Evolutionary conservation across 2,888 invertebrate genomes (phyloP), one percentile per base, ranked within the genome.

Genomic region (Exocentrus adspersus): DNA sequence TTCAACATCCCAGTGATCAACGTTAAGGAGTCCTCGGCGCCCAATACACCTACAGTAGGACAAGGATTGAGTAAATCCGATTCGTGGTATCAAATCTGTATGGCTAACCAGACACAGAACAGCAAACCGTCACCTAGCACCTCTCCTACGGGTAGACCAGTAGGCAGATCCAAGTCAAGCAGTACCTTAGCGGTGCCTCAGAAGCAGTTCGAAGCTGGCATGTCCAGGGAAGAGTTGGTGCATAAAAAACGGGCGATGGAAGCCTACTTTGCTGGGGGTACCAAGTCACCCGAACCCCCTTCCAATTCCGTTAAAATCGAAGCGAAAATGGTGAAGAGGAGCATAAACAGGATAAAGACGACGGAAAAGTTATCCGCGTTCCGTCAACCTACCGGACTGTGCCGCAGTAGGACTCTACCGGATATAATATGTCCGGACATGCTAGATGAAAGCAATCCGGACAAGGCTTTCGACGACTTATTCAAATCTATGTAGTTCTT

Each of bases 391-490:
- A 85, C 86, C 72, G 86, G 87, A 59, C 82, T 93, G 74, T 86
- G 88, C 65, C 88, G 92, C 75, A 92, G 92, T 81, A 88, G 89
- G 77, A 93, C 93, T 32, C 87, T 92, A 87, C 92, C 92, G 5
- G 88, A 91, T 69, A 88, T 92, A 70, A 84, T 84, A n/a, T 85
- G 84, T 77, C 85, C 90, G 57, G 87, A 89, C 81, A 83, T 87
- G 78, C 84, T 87, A 79, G 92, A 92, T 82, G 92, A 92, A 82
- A 89, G 86, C 83, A 92, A 94, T 84, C 92, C 94, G 65, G 95
- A 95, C 81, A 90, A 90, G 85, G 93, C 93, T 73, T 95, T 95
- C 85, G 94, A 95, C 81, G 90, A 91, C 83, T 87, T 95, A 76
- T 92, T 94, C 86, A 78, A 78, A 63, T 75, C 80, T 43, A n/a